Conservation (phyloP, 2,113 vertebrate genomes). For the Festucalex cinctus region DNA sequence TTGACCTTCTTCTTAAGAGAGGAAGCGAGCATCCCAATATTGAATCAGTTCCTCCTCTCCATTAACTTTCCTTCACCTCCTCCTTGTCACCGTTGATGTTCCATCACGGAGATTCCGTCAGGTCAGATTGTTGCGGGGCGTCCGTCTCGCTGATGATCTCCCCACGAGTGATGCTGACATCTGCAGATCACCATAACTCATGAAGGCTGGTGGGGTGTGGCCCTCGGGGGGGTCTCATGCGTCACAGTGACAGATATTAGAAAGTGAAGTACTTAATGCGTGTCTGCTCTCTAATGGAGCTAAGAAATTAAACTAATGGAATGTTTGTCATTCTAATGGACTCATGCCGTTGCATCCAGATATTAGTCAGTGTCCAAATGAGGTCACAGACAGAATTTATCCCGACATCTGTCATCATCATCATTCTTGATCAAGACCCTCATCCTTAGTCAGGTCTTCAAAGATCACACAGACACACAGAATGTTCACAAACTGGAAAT, state of each 20-base stretch:
- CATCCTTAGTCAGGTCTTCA: not conserved
- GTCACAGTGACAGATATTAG: conserved; percentile 11
- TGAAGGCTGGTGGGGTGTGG: not conserved
- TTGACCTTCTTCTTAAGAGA: not conserved
- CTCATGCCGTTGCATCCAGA: conserved; percentile 4
- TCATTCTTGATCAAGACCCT: not conserved
- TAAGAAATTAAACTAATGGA: conserved; percentile 17
- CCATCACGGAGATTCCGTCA: not conserved
- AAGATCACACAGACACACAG: no score
- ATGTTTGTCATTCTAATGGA: conserved; percentile 28
- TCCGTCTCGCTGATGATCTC: not conserved
- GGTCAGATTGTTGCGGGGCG: not conserved
- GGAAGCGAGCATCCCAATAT: not conserved
- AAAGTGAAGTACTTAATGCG: conserved; percentile 19
- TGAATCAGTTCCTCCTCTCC: conserved; percentile 2
- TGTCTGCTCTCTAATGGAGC: conserved; percentile 25
- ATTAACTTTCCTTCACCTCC: conserved; percentile 9
- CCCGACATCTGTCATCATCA: not conserved
- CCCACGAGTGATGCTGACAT: not conserved
- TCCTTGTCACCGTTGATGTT: not conserved
- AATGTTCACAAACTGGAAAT: not conserved
- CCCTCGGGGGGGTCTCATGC: not conserved
- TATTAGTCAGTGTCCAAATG: conserved; percentile 5
- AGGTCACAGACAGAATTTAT: not conserved
- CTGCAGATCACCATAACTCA: not conserved